phyloP scores from a whole-genome alignment of 2,888 invertebrate genomes.

The Mayetiola destructor region DNA sequence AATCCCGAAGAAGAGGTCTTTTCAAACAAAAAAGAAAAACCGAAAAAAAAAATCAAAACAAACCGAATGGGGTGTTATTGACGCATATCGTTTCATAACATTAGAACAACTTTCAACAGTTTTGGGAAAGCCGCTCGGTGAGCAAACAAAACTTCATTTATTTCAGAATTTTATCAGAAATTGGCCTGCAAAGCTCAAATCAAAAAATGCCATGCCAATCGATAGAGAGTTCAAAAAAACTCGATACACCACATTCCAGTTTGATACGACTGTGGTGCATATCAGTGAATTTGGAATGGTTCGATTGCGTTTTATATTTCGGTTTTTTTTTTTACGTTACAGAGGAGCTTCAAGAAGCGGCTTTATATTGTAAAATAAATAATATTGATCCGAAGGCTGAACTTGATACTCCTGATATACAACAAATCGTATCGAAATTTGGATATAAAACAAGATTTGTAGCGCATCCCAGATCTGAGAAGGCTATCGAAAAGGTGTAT shows the following conservation, averaged over 20 bases:
- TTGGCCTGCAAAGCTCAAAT: too few species aligned
- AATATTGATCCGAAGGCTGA: constrained; percentile 41
- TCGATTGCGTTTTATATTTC: too few species aligned
- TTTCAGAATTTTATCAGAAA: background rate
- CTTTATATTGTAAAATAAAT: constrained; percentile 47
- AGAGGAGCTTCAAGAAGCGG: constrained; percentile 55
- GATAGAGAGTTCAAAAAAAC: too few species aligned
- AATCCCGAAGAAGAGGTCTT: constrained; percentile 1
- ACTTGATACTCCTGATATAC: constrained; percentile 47
- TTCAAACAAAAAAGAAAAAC: background rate
- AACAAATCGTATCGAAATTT: constrained; percentile 50
- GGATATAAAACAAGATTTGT: constrained; percentile 48
- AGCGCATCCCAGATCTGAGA: constrained; percentile 30
- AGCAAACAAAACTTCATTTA: background rate
- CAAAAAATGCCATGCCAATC: too few species aligned
- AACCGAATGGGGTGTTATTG: background rate
- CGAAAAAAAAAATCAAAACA: background rate
- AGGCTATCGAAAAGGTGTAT: constrained; percentile 21
- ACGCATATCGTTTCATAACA: background rate
- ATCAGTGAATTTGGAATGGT: too few species aligned
- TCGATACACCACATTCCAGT: too few species aligned
- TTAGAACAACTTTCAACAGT: background rate
- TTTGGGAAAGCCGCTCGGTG: background rate
- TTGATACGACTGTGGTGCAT: too few species aligned
- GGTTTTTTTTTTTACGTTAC: constrained; percentile 18